These are phyloP conservation scores for Bufo bufo DNA, from an alignment of 2,113 vertebrate species.

Conservation along the genomic window DNA sequence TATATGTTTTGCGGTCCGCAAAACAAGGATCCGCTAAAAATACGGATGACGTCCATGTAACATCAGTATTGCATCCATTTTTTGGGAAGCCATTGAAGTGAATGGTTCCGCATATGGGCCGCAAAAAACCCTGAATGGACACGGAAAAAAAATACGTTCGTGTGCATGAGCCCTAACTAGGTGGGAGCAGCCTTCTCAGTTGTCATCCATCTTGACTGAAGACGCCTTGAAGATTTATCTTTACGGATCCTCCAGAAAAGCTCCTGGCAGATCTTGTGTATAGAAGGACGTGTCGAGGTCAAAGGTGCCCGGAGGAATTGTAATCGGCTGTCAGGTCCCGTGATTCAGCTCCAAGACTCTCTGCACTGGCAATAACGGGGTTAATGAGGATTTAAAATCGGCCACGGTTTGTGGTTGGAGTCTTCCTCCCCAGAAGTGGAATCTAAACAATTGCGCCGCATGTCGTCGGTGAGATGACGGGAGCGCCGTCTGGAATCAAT, in stretches of 20 bases:
- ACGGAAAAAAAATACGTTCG: too few relatives aligned
- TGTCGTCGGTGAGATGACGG: slow-evolving; percentile 65
- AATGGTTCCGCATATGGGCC: too few relatives aligned
- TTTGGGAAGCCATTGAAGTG: too few relatives aligned
- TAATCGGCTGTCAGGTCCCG: background rate
- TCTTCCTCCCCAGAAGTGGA: slow-evolving; percentile 62
- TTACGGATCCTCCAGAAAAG: background rate
- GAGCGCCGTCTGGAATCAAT: slow-evolving; percentile 64
- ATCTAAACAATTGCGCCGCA: slow-evolving; percentile 16
- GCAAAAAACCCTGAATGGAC: too few relatives aligned
- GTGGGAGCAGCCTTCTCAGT: background rate
- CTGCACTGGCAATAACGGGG: background rate
- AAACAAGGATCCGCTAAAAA: too few relatives aligned
- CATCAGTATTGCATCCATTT: too few relatives aligned
- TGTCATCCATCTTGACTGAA: background rate
- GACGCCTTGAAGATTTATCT: background rate
- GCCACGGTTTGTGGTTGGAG: slow-evolving; percentile 61
- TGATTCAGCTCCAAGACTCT: background rate
- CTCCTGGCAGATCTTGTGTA: background rate
- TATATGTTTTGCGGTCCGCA: too few relatives aligned
- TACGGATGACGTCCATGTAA: too few relatives aligned
- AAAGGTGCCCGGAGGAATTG: background rate
- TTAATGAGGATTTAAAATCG: slow-evolving; percentile 29
- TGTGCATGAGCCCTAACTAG: too few relatives aligned
- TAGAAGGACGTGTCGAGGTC: background rate